Percentiles rank a stretch among this genome's conserved stretches.
Evolutionary conservation across 2,888 invertebrate species (phyloP).

Genomic region (Brenthis daphne): DNA sequence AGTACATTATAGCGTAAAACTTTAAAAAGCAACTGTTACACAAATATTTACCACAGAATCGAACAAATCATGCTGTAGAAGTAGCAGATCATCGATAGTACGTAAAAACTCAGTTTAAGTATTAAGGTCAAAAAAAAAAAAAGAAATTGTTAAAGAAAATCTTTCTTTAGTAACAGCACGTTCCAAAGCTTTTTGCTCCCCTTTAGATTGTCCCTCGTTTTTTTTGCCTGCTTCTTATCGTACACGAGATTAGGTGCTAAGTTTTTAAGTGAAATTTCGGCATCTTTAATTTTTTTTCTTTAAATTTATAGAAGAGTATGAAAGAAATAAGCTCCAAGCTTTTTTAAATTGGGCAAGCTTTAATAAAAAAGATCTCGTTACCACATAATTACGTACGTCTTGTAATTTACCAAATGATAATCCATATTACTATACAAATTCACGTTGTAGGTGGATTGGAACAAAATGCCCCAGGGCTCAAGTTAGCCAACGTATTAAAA

Average conservation of each 20-base stretch:
- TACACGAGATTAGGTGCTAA: constrained; percentile 69
- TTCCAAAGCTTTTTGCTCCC: constrained; percentile 21
- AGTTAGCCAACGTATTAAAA: too few species aligned
- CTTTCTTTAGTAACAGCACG: constrained; percentile 12
- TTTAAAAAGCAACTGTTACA: too few species aligned
- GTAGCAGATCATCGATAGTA: constrained; percentile 4
- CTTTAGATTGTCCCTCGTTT: constrained; percentile 48
- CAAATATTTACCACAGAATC: too few species aligned
- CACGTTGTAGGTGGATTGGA: too few species aligned
- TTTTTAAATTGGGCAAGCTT: too few species aligned
- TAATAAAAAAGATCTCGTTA: too few species aligned
- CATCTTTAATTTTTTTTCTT: constrained; percentile 55
- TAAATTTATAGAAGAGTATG: constrained; percentile 37
- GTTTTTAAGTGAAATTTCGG: constrained; percentile 49
- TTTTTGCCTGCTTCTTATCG: constrained; percentile 64
- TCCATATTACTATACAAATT: too few species aligned
- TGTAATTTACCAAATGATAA: too few species aligned
- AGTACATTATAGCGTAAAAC: too few species aligned
- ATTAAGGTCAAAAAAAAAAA: constrained; percentile 1
- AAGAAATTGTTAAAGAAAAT: not conserved
- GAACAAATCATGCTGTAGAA: not conserved
- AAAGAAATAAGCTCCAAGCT: too few species aligned
- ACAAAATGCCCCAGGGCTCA: too few species aligned
- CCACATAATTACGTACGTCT: too few species aligned
- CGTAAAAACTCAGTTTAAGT: not conserved